These are phyloP conservation scores for Rhopilema esculentum DNA, from an alignment of 30 jellyfish, hydroid and myxozoan species.

Conservation along the genomic window DNA sequence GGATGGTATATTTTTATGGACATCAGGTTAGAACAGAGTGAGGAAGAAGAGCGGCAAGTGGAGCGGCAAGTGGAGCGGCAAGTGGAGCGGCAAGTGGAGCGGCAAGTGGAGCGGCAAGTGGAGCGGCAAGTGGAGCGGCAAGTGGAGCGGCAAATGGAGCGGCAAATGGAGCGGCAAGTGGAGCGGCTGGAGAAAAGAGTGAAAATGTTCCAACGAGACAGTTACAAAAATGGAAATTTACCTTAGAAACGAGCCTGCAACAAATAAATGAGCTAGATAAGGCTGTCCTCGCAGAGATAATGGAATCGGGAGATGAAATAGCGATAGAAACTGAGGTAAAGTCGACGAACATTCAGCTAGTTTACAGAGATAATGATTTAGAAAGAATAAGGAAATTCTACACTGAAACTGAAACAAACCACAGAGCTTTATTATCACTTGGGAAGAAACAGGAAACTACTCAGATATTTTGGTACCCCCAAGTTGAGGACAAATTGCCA, in stretches of 20 bases:
- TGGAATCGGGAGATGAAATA: constrained; percentile 5
- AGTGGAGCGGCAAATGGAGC: too few relatives aligned
- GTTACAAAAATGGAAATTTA: constrained; percentile 22
- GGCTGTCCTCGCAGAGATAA: background rate
- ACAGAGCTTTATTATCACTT: constrained; percentile 37
- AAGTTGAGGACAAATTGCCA: constrained; percentile 30
- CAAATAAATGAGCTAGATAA: constrained; percentile 9
- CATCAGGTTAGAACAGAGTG: too few relatives aligned
- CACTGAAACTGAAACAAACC: constrained; percentile 35
- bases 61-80: too few relatives aligned
- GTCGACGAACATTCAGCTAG: constrained; percentile 8
- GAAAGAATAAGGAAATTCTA: constrained; percentile 23
- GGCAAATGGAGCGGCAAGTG: too few relatives aligned
- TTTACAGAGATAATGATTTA: constrained; percentile 18
- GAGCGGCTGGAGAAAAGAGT: too few relatives aligned
- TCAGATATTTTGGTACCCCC: constrained; percentile 4
- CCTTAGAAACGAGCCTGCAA: background rate
- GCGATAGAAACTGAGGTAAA: constrained; percentile 14
- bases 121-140: too few relatives aligned
- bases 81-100: too few relatives aligned
- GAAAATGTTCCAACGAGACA: too few relatives aligned
- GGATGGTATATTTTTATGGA: too few relatives aligned
- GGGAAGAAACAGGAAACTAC: constrained; percentile 32
- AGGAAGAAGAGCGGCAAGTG: too few relatives aligned
- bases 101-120: too few relatives aligned